phyloP scores from a whole-genome alignment of 1,140 invertebrate species.

The honey bee (Apis mellifera) region DNA sequence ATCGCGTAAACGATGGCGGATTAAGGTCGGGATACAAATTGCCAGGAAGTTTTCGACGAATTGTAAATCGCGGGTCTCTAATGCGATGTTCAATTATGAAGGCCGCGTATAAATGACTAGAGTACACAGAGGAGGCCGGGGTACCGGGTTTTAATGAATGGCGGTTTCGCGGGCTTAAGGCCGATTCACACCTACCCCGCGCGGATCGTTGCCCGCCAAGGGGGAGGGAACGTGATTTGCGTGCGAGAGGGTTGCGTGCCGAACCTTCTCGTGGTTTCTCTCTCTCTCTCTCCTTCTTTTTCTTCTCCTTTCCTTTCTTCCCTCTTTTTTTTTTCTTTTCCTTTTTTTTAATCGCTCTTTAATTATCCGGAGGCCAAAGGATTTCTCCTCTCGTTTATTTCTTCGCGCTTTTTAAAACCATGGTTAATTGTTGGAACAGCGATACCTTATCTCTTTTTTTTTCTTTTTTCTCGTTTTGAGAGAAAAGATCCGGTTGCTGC shows the following conservation, averaged over 20 bases:
- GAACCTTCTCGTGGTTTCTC: too few relatives aligned
- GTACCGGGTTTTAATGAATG: conserved; percentile 58
- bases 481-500: background rate
- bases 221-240: background rate
- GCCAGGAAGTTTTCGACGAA: conserved; percentile 58
- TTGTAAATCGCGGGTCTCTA: conserved; percentile 56
- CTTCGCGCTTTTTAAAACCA: background rate
- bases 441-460: background rate
- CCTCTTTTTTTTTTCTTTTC: background rate
- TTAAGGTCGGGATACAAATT: conserved; percentile 39
- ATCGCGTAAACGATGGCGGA: conserved; percentile 17
- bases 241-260: conserved; percentile 1
- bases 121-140: conserved; percentile 5
- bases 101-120: conserved; percentile 57
- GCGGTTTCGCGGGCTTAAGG: conserved; percentile 58
- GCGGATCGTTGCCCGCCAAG: background rate
- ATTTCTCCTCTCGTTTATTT: background rate
- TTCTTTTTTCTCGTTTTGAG: background rate
- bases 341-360: background rate
- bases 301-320: too few relatives aligned
- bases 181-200: conserved; percentile 39
- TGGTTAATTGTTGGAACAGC: background rate
- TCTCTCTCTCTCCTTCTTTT: too few relatives aligned
- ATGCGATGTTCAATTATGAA: conserved; percentile 61
- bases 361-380: background rate